Base-by-base conservation (phyloP, 1,140 invertebrate species). In the Caenorhabditis remanei region DNA sequence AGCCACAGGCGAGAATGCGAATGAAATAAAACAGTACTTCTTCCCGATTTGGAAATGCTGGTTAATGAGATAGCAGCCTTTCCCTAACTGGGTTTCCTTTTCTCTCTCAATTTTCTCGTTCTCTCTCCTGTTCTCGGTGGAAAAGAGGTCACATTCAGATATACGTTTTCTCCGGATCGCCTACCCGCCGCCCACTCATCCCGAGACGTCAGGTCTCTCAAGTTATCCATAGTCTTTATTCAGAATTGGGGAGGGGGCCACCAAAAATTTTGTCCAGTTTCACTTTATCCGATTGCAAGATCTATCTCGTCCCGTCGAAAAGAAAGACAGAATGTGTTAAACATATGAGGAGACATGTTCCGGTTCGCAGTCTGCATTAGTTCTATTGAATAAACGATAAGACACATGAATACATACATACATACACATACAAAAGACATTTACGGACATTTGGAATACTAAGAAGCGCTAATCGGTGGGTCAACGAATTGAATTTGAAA, bases 111-210 rank as follows among this genome's bases (percentile, higher is more conserved):
- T 53, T 9, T 53, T 67, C 32, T 67, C 71, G 21, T 41, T 24
- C n/a, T 79, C 21, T 79, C 9, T 5, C 71, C 14, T 46, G 32
- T 53, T 79, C 71, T 79, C 71, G 46, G 14, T 21, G 21, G 71
- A 79, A 79, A 79, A 79, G 71, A 79, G 71, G 71, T 79, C 71
- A 79, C 71, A 79, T 79, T 79, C 46, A 79, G 71, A 79, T 79
- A 50, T 79, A 79, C 71, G 71, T 79, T 79, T 79, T 79, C 71
- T 79, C 71, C 71, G 71, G 71, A 79, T 79, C 71, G 71, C n/a
- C 71, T 53, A 79, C 71, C 46, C 71, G 46, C 4, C 40, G 65
- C 40, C 65, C 65, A 71, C 65, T 53, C 71, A n/a, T 50, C 46
- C 67, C 67, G 67, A 48, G 40, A 24, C 40, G 65, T 46, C 65